Evolutionary conservation across 2,113 vertebrate species (phyloP), one percentile per base, ranked within the genome.

Genomic region (Mesembrinibis cayennensis): DNA sequence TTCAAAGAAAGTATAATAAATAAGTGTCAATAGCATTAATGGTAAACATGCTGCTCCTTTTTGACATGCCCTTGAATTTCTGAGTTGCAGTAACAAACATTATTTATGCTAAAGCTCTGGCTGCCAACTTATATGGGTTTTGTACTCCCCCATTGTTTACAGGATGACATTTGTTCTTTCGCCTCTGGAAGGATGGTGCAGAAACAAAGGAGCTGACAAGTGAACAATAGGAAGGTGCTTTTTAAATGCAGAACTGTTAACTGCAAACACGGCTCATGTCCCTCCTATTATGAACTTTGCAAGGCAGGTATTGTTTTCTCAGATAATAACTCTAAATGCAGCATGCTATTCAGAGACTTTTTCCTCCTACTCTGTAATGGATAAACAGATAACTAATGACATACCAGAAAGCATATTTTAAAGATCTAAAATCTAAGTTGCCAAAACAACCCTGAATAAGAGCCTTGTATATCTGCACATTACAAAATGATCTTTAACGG

Each of bases 1-100:
- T 97, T 95, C 92, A 84, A 91, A 96, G 76, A 63, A 96, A 96
- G 44, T 77, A 26, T 21, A 91, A 84, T 94, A 89, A 84, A 49
- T 94, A 89, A 84, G 45, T 89, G 90, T 89, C 94, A 93, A 69
- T 53, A 95, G 65, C 92, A 94, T 94, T 53, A 91, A 92, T 76
- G 91, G 77, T 59, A 93, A 85, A 88, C 62, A 65, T 8, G 26
- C 45, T 53, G 50, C 87, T 95, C 29, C 73, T 55, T 97, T 61
- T 87, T 95, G 93, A 82, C 67, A 14, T 96, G 90, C 29, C 94
- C 94, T 97, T 72, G 92, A 94, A 94, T 93, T 97, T 96, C 89
- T 45, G 27, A 86, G 45, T 34, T 55, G 55, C 44, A 76, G 58
- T 67, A 81, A 69, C 59, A 85, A 67, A 88, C 58, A 9, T 62